Evolutionary conservation across 2,113 vertebrate genomes (phyloP).

Genomic region (Phrynosoma platyrhinos): DNA sequence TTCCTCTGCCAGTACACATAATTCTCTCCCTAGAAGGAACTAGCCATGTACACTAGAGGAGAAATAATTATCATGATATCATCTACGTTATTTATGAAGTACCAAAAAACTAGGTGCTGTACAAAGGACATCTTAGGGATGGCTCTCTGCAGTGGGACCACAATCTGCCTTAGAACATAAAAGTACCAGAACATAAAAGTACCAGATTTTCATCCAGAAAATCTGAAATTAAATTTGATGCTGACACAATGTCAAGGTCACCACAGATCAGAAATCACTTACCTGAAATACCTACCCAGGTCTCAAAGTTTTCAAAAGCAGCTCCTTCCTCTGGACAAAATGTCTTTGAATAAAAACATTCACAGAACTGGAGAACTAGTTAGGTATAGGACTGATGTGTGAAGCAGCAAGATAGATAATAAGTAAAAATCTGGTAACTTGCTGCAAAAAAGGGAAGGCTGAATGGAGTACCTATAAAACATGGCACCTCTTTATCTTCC

Average conservation of each 20-base stretch:
- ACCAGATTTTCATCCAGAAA: slow-evolving; percentile 3
- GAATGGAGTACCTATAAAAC: background rate
- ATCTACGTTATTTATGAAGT: background rate
- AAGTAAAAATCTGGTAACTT: background rate
- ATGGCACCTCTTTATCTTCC: background rate
- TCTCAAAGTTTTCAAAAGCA: background rate
- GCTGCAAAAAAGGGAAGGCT: background rate
- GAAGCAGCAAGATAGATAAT: no score
- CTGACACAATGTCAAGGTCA: background rate
- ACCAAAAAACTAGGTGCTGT: background rate
- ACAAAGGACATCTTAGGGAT: background rate
- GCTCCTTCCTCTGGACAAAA: background rate
- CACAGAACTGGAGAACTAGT: background rate
- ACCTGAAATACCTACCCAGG: background rate
- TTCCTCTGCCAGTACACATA: slow-evolving; percentile 32
- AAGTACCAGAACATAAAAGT: background rate
- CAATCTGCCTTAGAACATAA: background rate
- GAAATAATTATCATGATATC: background rate
- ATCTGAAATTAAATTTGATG: accelerated
- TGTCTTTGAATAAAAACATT: slow-evolving; percentile 4
- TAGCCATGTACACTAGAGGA: background rate
- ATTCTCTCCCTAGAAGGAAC: slow-evolving; percentile 24
- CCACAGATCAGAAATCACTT: background rate
- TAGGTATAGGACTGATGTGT: background rate
- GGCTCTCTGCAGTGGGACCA: background rate